Conservation (phyloP, 2,888 invertebrate genomes). For the Cheilosia soror region DNA sequence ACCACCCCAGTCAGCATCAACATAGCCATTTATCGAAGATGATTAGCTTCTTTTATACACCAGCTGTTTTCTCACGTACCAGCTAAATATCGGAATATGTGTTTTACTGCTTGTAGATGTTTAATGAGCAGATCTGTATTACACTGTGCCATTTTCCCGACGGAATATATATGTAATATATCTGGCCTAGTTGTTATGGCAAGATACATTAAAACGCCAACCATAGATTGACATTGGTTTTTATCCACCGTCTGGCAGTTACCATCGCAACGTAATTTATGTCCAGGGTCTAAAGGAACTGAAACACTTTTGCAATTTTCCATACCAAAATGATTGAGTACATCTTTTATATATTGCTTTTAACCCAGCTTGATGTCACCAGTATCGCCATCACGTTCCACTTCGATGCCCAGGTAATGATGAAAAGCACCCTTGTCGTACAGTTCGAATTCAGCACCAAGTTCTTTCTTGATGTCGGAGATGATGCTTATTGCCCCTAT, state of each 20-base stretch:
- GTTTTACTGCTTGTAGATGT: slow-evolving; percentile 44
- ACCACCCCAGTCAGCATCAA: slow-evolving; percentile 47
- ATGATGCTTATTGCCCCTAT: too few relatives aligned
- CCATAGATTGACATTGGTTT: slow-evolving; percentile 63
- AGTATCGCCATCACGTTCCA: slow-evolving; percentile 50
- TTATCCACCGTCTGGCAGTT: slow-evolving; percentile 51
- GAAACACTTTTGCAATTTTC: slow-evolving; percentile 61
- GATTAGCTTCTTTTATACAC: slow-evolving; percentile 22
- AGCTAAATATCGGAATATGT: slow-evolving; percentile 40
- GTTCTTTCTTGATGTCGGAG: slow-evolving; percentile 28
- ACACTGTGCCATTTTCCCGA: slow-evolving; percentile 68
- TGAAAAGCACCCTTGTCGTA: slow-evolving; percentile 28
- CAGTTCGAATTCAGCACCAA: slow-evolving; percentile 28
- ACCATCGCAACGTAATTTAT: slow-evolving; percentile 42
- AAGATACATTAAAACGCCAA: slow-evolving; percentile 71
- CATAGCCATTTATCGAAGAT: slow-evolving; percentile 25
- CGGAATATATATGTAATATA: slow-evolving; percentile 71
- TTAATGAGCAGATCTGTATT: slow-evolving; percentile 22
- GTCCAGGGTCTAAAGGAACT: slow-evolving; percentile 42
- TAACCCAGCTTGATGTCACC: slow-evolving; percentile 59
- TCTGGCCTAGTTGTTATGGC: slow-evolving; percentile 72
- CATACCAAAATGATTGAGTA: slow-evolving; percentile 65
- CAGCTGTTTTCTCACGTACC: slow-evolving; percentile 38
- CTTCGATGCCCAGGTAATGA: slow-evolving; percentile 62
- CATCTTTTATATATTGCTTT: slow-evolving; percentile 65